Evolutionary conservation across 2,797 vertebrate genomes (phyloP), one percentile per base, ranked within the genome.

Genomic region (Sebastolobus alascanus): DNA sequence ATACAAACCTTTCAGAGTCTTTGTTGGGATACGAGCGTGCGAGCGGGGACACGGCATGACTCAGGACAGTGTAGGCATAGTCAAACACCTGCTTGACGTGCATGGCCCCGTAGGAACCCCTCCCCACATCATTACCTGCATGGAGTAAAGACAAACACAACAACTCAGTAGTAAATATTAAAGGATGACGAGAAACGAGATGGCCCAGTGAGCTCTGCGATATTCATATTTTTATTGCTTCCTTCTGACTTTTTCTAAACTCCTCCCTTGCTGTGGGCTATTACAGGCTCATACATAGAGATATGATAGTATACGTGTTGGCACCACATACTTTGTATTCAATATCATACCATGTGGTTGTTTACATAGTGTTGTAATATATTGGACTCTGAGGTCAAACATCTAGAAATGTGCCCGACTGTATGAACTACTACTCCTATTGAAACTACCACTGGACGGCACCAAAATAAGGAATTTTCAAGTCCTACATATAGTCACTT

Each of bases 81-180:
- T 99, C 98, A 68, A 99, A 98, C 90, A 98, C 97, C 93, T 99
- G 97, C 88, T 98, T 99, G 90, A 99, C 98, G 83, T 99, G 97
- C 96, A 99, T 97, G 93, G 98, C 98, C 82, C 98, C 98, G 0
- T 99, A 99, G 46, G 98, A 99, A 83, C 98, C 99, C 90, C 98
- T 96, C 87, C 98, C 98, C 63, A 99, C 98, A 6, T 99, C 98
- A 29, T 99, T 99, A 76, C 97, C 98, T 99, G 84, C 14, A 31
- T 1, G 6, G 22, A n/a, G 8, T 0, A 12, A 5, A 55, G 20
- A 74, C 8, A 71, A 58, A 64, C 6, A 60, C 16, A 73, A 54
- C 27, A 61, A n/a, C n/a, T 25, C 38, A 18, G 35, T 11, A 6
- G 3, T 11, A 25, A 55, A 78, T 61, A 58, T 29, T 27, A 37